Evolutionary conservation across 2,797 vertebrate species (phyloP).

Genomic region (Triplophysa yarkandensis): DNA sequence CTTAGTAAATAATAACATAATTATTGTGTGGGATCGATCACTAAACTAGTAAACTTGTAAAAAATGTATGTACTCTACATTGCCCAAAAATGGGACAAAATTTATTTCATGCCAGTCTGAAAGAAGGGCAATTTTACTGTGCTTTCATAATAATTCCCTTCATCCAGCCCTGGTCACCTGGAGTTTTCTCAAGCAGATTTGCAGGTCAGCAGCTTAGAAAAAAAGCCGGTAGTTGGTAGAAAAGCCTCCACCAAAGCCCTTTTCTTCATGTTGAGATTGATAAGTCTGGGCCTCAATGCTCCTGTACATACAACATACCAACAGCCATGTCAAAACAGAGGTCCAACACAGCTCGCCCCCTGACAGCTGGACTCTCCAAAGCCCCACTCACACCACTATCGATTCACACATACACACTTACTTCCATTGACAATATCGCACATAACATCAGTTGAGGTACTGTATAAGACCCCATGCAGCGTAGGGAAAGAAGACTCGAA

Average conservation of each 20-base stretch:
- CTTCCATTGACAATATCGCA: background rate
- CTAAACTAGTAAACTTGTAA: too few relatives aligned
- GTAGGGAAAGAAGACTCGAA: conserved; percentile 16
- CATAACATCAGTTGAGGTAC: conserved; percentile 33
- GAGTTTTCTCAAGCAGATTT: conserved; percentile 58
- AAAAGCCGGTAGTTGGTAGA: conserved; percentile 73
- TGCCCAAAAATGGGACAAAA: background rate
- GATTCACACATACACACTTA: conserved; percentile 1
- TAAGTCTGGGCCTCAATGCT: conserved; percentile 73
- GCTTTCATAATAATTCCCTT: conserved; percentile 14
- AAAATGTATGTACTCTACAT: too few relatives aligned
- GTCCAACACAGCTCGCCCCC: conserved; percentile 69
- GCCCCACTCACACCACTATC: conserved; percentile 51
- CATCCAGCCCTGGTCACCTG: conserved; percentile 26
- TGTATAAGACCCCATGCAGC: background rate
- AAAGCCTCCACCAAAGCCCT: conserved; percentile 54
- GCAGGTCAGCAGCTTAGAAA: conserved; percentile 75
- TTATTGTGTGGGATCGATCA: too few relatives aligned
- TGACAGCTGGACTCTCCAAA: conserved; percentile 68
- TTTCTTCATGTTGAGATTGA: conserved; percentile 75
- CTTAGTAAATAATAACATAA: too few relatives aligned
- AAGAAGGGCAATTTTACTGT: conserved; percentile 16
- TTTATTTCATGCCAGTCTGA: background rate
- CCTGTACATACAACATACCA: conserved; percentile 76
- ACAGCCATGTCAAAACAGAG: conserved; percentile 77